phyloP scores from a whole-genome alignment of 1,140 invertebrate species.

The Papilio polyxenes region DNA sequence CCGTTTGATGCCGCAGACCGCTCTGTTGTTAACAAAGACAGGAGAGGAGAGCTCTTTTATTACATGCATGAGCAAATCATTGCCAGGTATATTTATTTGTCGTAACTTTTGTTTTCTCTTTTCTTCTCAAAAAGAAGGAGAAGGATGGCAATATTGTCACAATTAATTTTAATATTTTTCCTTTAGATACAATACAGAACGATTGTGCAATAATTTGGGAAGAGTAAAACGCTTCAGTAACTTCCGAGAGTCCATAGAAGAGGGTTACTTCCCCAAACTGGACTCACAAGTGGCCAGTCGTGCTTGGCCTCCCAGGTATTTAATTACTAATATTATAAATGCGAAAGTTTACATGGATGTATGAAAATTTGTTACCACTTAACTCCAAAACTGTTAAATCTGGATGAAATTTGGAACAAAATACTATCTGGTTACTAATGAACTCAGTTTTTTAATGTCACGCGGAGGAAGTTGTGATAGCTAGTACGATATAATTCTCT shows the following conservation, averaged over 20 bases:
- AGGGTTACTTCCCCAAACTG: slow-evolving; percentile 83
- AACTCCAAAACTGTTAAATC: no score
- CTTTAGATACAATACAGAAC: slow-evolving; percentile 82
- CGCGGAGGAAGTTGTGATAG: no score
- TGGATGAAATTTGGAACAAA: no score
- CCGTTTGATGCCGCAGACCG: slow-evolving; percentile 83
- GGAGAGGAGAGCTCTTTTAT: slow-evolving; percentile 88
- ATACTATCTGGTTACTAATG: no score
- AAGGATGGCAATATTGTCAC: no score
- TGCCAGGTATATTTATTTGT: slow-evolving; percentile 62
- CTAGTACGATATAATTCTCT: no score
- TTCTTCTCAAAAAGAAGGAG: no score
- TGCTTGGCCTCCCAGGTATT: slow-evolving; percentile 77
- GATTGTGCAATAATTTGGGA: slow-evolving; percentile 80
- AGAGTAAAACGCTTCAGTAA: slow-evolving; percentile 75
- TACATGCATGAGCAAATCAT: slow-evolving; percentile 70
- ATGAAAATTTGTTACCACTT: no score
- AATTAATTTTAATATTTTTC: slow-evolving; percentile 4
- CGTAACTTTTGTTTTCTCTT: no score
- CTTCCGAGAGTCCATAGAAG: slow-evolving; percentile 77
- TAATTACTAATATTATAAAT: no score
- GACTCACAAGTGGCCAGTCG: slow-evolving; percentile 80
- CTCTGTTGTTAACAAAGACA: slow-evolving; percentile 85
- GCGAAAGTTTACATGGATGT: no score
- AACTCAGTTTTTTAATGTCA: no score